phyloP scores from a whole-genome alignment of 2,888 invertebrate species.

The Deladenus siricidicola region DNA sequence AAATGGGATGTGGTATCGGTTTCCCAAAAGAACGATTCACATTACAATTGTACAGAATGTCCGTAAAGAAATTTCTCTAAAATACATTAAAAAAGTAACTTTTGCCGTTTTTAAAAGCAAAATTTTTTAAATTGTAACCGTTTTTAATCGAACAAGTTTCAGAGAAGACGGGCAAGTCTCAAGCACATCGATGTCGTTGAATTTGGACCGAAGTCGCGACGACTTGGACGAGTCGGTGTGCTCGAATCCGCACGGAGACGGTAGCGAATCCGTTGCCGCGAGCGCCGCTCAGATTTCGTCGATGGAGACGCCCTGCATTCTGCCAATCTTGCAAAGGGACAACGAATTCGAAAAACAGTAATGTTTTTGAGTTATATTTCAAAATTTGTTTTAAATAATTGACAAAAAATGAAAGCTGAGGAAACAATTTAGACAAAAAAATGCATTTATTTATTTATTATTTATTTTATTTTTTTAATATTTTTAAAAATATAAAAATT shows the following conservation, averaged over 20 bases:
- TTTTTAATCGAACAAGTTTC: conserved; percentile 5
- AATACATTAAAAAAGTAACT: too few relatives aligned
- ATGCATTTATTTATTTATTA: too few relatives aligned
- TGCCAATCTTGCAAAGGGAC: background rate
- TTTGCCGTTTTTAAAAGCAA: background rate
- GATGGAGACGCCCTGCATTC: background rate
- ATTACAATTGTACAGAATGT: too few relatives aligned
- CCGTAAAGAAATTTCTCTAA: too few relatives aligned
- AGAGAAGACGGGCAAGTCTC: conserved; percentile 31
- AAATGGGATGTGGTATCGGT: too few relatives aligned
- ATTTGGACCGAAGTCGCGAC: conserved; percentile 35
- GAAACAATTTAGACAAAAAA: background rate
- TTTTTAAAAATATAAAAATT: too few relatives aligned
- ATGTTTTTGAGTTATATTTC: too few relatives aligned
- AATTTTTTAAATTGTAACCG: background rate
- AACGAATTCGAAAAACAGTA: background rate
- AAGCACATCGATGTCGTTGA: conserved; percentile 35
- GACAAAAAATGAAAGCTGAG: background rate
- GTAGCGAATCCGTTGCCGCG: conserved; percentile 3
- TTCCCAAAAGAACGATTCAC: too few relatives aligned
- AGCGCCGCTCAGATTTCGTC: background rate
- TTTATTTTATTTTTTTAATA: too few relatives aligned
- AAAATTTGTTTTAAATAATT: background rate
- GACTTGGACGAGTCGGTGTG: conserved; percentile 35
- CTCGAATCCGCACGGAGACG: conserved; percentile 33